phyloP scores from a whole-genome alignment of 2,113 vertebrate species.

The Cettia cetti region DNA sequence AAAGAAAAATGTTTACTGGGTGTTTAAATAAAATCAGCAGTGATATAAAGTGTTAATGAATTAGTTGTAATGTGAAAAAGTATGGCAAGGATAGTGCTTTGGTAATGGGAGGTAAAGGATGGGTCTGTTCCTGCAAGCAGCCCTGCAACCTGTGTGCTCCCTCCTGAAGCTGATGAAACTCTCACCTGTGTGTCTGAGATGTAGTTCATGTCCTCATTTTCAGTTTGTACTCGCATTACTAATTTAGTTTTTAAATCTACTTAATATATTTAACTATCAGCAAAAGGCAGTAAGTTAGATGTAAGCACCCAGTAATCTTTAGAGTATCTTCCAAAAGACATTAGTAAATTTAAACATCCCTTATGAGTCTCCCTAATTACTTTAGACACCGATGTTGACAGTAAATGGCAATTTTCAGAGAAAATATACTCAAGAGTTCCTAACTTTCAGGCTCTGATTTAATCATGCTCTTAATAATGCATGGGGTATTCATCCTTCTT shows the following conservation, averaged over 20 bases:
- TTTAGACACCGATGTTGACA: background rate
- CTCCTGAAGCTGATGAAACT: background rate
- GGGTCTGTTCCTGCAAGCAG: background rate
- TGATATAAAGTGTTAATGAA: background rate
- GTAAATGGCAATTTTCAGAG: background rate
- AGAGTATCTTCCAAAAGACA: background rate
- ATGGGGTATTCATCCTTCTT: background rate
- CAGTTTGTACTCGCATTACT: background rate
- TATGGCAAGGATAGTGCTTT: background rate
- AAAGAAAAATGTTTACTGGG: background rate
- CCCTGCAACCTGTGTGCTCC: background rate
- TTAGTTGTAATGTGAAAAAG: background rate
- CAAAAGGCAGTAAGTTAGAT: background rate
- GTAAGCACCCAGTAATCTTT: background rate
- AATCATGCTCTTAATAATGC: background rate
- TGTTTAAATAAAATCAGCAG: background rate
- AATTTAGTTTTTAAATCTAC: background rate
- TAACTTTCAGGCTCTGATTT: background rate
- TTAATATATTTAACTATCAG: background rate
- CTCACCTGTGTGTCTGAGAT: background rate
- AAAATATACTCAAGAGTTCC: background rate
- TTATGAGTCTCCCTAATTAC: background rate
- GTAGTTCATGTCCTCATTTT: slow-evolving; percentile 1
- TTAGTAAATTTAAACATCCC: background rate
- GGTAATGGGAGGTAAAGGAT: background rate